phyloP scores from a whole-genome alignment of 2,888 invertebrate species.

The Drosophila histrio region DNA sequence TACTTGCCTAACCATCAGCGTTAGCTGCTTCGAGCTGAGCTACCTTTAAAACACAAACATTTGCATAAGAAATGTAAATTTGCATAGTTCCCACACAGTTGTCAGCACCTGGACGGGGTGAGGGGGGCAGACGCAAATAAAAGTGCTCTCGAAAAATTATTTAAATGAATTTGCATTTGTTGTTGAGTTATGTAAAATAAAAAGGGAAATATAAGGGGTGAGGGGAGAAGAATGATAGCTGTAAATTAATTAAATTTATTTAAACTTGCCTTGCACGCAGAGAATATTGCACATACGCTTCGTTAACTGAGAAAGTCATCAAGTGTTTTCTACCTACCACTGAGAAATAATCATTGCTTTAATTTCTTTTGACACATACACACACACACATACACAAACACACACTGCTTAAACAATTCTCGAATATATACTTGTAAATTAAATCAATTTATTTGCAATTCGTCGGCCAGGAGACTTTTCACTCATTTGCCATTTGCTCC shows the following conservation, averaged over 20 bases:
- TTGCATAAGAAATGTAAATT: constrained; percentile 64
- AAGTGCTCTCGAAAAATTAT: constrained; percentile 32
- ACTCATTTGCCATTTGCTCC: constrained; percentile 40
- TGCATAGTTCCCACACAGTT: constrained; percentile 52
- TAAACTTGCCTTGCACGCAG: constrained; percentile 16
- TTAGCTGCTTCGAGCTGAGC: too few species aligned
- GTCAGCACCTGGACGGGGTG: constrained; percentile 17
- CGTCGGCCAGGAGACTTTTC: constrained; percentile 41
- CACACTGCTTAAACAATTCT: constrained; percentile 43
- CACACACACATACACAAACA: constrained; percentile 15
- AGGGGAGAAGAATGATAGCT: constrained; percentile 5
- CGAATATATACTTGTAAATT: constrained; percentile 66
- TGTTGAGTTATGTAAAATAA: constrained; percentile 47
- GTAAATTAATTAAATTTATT: constrained; percentile 71
- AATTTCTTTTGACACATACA: constrained; percentile 68
- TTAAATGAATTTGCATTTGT: constrained; percentile 63
- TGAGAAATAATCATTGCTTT: constrained; percentile 60
- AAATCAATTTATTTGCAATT: constrained; percentile 76
- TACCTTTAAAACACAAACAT: constrained; percentile 55
- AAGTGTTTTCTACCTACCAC: constrained; percentile 19
- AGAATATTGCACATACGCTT: constrained; percentile 38
- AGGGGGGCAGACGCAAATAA: neutral
- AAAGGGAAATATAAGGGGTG: neutral
- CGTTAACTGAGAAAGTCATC: constrained; percentile 44
- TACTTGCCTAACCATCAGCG: too few species aligned